Evolutionary conservation across 1,140 invertebrate genomes (phyloP).

Genomic region (Ephestia elutella): DNA sequence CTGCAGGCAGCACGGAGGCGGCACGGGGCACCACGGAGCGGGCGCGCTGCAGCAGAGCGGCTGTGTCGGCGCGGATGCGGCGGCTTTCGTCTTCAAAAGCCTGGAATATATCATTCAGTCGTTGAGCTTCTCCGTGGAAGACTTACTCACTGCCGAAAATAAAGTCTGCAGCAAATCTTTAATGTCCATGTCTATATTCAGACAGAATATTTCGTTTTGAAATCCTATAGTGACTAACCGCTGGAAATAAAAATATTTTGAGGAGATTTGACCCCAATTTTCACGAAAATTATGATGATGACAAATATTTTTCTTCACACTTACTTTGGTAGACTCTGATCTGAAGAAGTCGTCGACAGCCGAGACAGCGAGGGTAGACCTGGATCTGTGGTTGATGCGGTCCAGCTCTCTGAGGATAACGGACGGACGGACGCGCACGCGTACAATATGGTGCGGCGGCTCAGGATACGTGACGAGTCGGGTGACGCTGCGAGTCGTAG

Average conservation of each 20-base stretch:
- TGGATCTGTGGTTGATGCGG: conserved; percentile 80
- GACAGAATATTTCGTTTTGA: no score
- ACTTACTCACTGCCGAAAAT: no score
- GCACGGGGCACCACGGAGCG: conserved; percentile 82
- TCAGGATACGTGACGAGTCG: conserved; percentile 77
- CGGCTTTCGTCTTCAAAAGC: conserved; percentile 86
- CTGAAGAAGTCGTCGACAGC: conserved; percentile 84
- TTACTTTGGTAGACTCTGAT: conserved; percentile 82
- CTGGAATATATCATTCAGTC: conserved; percentile 69
- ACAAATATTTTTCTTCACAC: conserved; percentile 16
- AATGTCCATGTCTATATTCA: not conserved
- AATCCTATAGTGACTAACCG: no score
- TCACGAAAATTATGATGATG: no score
- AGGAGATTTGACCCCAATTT: no score
- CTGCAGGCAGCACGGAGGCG: conserved; percentile 74
- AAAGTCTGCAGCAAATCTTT: conserved; percentile 3
- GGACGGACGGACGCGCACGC: conserved; percentile 79
- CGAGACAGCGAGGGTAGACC: conserved; percentile 77
- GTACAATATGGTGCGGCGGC: conserved; percentile 75
- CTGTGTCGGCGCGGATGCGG: conserved; percentile 84
- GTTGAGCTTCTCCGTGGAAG: no score
- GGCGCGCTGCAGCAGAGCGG: conserved; percentile 81
- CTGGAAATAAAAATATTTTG: no score
- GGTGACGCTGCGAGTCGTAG: conserved; percentile 68
- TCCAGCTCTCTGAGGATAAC: conserved; percentile 82